These are phyloP conservation scores for Lordiphosa andalusiaca DNA, from an alignment of 2,888 invertebrate genomes.

Conservation along the genomic window DNA sequence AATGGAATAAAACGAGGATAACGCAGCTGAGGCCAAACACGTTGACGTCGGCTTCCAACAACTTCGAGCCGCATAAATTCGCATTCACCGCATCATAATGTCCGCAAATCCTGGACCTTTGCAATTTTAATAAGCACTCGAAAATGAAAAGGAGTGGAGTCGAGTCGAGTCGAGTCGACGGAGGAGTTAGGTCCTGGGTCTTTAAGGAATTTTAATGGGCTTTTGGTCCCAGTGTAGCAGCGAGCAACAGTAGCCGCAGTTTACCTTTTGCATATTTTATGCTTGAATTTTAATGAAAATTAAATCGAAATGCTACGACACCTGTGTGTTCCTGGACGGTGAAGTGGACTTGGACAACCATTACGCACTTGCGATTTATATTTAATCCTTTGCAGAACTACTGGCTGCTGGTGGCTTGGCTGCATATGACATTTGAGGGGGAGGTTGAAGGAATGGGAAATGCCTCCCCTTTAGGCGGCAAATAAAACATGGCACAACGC, in stretches of 20 bases:
- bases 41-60: slow-evolving; percentile 4
- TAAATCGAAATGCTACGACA: slow-evolving; percentile 86
- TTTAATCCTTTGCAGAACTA: slow-evolving; percentile 47
- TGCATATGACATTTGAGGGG: slow-evolving; percentile 16
- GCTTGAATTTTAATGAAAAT: slow-evolving; percentile 79
- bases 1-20: slow-evolving; percentile 11
- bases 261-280: slow-evolving; percentile 75
- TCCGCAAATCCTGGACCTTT: slow-evolving; percentile 68
- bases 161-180: slow-evolving; percentile 45
- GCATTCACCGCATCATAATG: slow-evolving; percentile 71
- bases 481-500: slow-evolving; percentile 65
- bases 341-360: slow-evolving; percentile 18
- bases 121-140: slow-evolving; percentile 76
- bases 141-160: slow-evolving; percentile 72
- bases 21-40: slow-evolving; percentile 36
- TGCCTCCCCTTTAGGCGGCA: slow-evolving; percentile 60
- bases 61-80: slow-evolving; percentile 61
- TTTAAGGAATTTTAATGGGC: slow-evolving; percentile 76
- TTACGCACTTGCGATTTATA: slow-evolving; percentile 57
- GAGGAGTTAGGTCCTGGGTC: slow-evolving; percentile 38
- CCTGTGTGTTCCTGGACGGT: slow-evolving; percentile 24
- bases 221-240: slow-evolving; percentile 32
- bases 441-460: slow-evolving; percentile 24
- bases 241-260: slow-evolving; percentile 52
- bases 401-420: too few species aligned